These are phyloP conservation scores for Watsonalla cultraria DNA, from an alignment of 2,888 invertebrate genomes.

Conservation along the genomic window DNA sequence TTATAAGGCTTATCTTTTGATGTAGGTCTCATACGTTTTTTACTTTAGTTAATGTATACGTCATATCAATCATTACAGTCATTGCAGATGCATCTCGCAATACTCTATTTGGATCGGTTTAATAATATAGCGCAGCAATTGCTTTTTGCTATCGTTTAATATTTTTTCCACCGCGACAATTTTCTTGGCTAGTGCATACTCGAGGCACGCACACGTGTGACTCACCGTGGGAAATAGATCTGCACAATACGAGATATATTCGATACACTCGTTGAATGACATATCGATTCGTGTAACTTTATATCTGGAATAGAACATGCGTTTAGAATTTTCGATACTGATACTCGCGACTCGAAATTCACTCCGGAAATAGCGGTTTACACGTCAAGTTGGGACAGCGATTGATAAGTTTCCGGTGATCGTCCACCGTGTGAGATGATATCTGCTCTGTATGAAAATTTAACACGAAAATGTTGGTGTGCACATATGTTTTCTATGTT, in stretches of 20 bases:
- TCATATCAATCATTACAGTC: neutral
- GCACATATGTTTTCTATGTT: constrained; percentile 4
- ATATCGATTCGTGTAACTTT: constrained; percentile 44
- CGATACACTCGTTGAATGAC: constrained; percentile 39
- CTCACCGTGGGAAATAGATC: constrained; percentile 44
- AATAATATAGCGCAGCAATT: neutral
- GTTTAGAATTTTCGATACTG: constrained; percentile 28
- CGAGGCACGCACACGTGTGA: constrained; percentile 13
- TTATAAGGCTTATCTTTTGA: neutral
- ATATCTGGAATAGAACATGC: constrained; percentile 36
- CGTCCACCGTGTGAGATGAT: constrained; percentile 16
- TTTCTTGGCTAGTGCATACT: neutral
- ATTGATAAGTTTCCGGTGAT: constrained; percentile 45
- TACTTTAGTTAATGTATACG: neutral
- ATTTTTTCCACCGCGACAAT: neutral
- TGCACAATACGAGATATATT: constrained; percentile 36
- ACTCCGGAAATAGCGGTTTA: constrained; percentile 43
- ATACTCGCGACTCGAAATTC: constrained; percentile 24
- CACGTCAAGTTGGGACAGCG: constrained; percentile 35
- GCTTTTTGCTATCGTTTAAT: neutral
- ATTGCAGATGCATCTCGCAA: neutral
- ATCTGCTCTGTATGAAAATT: constrained; percentile 25
- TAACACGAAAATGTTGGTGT: constrained; percentile 18
- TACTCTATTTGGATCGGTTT: neutral
- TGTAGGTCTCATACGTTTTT: neutral